These are phyloP conservation scores for Gnathonemus echidnorhynchus DNA, from an alignment of 2,113 vertebrate species.

Conservation along the genomic window DNA sequence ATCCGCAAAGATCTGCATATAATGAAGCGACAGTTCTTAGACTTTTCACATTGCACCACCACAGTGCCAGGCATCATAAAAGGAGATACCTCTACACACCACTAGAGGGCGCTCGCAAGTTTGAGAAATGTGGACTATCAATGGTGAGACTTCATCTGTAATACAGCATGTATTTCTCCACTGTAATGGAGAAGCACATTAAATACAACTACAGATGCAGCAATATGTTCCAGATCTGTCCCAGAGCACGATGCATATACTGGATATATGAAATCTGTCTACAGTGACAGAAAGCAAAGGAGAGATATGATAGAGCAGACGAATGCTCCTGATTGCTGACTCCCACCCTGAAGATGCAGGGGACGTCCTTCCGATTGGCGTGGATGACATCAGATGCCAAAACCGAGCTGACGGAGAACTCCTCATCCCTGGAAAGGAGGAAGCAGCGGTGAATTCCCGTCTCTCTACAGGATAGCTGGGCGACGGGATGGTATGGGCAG, in stretches of 20 bases:
- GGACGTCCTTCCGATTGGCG: constrained; percentile 91
- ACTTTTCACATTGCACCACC: neutral
- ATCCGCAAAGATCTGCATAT: neutral
- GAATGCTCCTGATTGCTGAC: neutral
- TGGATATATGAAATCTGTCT: neutral
- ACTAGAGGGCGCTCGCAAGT: neutral
- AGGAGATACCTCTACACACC: neutral
- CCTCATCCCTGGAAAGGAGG: constrained; percentile 77
- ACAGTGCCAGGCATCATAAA: neutral
- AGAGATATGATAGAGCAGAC: neutral
- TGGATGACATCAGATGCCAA: constrained; percentile 97
- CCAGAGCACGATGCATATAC: neutral
- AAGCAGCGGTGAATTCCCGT: constrained; percentile 10
- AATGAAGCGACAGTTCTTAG: neutral
- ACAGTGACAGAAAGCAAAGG: neutral
- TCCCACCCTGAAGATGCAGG: constrained; percentile 89
- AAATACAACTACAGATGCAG: neutral
- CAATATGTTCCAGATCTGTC: neutral
- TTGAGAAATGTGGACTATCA: neutral
- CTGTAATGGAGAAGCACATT: neutral
- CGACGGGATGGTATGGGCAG: neutral
- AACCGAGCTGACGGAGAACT: constrained; percentile 97
- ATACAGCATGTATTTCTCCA: neutral
- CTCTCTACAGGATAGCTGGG: neutral
- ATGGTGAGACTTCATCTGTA: neutral